These are phyloP conservation scores for Liposcelis brunnea DNA, from an alignment of 2,888 invertebrate species.

Conservation along the genomic window DNA sequence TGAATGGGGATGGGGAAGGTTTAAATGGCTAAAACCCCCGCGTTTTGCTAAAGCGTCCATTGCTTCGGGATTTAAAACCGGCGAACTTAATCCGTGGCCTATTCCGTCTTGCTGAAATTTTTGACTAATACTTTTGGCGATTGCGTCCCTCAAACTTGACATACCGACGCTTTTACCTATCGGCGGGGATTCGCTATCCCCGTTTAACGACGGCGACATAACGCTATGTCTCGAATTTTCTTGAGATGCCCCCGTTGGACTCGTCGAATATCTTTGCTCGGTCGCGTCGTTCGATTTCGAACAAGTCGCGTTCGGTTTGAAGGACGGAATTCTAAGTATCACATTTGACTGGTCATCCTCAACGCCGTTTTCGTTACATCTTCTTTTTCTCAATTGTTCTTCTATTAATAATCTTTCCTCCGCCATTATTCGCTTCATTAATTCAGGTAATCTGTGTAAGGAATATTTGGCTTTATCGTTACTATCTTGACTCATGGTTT, in stretches of 20 bases:
- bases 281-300: not conserved
- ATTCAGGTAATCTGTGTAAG: conserved; percentile 29
- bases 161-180: conserved; percentile 37
- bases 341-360: conserved; percentile 39
- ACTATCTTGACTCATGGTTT: too few species aligned
- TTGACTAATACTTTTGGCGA: conserved; percentile 81
- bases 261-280: conserved; percentile 17
- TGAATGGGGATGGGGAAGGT: conserved; percentile 14
- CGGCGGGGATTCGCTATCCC: conserved; percentile 20
- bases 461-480: too few species aligned
- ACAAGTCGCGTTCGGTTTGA: conserved; percentile 38
- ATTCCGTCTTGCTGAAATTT: conserved; percentile 28
- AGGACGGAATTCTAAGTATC: conserved; percentile 88
- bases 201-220: not conserved
- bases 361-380: conserved; percentile 24
- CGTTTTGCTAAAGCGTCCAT: conserved; percentile 26
- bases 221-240: too few species aligned
- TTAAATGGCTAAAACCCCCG: conserved; percentile 21
- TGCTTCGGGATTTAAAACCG: conserved; percentile 15
- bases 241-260: conserved; percentile 21
- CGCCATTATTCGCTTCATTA: conserved; percentile 36
- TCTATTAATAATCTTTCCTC: conserved; percentile 32
- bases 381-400: conserved; percentile 19
- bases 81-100: too few species aligned
- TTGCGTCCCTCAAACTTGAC: conserved; percentile 61